These are phyloP conservation scores for Drosophila anomalata DNA, from an alignment of 2,888 invertebrate genomes.

Conservation along the genomic window DNA sequence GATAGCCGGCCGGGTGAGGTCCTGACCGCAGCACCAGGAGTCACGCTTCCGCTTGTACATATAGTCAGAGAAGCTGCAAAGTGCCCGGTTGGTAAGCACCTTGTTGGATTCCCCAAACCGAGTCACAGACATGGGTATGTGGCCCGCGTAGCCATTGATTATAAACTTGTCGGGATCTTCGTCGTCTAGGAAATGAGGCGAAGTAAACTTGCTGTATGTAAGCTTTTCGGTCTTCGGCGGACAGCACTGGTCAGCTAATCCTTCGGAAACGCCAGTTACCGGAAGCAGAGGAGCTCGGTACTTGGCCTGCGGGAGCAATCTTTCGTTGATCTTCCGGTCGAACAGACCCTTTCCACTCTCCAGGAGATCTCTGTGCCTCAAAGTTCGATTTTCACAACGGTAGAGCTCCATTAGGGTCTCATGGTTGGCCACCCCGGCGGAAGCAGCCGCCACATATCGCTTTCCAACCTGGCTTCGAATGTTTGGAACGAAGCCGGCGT, in stretches of 20 bases:
- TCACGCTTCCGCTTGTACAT: constrained; percentile 89
- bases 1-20: constrained; percentile 70
- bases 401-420: constrained; percentile 87
- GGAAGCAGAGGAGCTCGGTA: constrained; percentile 89
- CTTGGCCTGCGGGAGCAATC: constrained; percentile 86
- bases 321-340: constrained; percentile 76
- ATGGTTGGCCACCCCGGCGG: constrained; percentile 90
- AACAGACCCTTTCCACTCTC: constrained; percentile 73
- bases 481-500: constrained; percentile 88
- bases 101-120: constrained; percentile 84
- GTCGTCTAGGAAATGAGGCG: constrained; percentile 82
- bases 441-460: constrained; percentile 89
- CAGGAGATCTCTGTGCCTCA: constrained; percentile 75
- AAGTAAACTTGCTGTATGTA: constrained; percentile 79
- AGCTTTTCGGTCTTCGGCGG: constrained; percentile 84
- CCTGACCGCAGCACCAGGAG: constrained; percentile 87
- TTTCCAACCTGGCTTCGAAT: constrained; percentile 88
- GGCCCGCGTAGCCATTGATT: constrained; percentile 80
- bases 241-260: constrained; percentile 86
- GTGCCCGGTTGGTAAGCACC: constrained; percentile 88
- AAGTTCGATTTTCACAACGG: constrained; percentile 84
- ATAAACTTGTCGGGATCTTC: constrained; percentile 81
- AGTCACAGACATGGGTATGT: constrained; percentile 81
- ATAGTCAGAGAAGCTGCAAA: constrained; percentile 90
- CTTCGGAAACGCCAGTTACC: constrained; percentile 89